Evolutionary conservation across 2,888 invertebrate genomes (phyloP).

Genomic region (Griposia aprilina): DNA sequence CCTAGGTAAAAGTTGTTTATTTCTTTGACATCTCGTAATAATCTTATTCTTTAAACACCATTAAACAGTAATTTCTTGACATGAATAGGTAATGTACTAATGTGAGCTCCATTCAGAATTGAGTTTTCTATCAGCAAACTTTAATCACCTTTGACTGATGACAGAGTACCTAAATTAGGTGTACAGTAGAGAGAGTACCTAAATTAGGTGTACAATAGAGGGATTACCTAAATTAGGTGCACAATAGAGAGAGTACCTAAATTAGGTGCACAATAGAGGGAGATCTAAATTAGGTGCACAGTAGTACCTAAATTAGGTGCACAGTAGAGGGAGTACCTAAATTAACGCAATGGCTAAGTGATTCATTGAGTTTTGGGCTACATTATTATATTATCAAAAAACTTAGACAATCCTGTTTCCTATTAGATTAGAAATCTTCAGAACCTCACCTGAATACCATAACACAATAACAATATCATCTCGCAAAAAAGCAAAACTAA

Average conservation of each 20-base stretch:
- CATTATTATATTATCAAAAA: not conserved
- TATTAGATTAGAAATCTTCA: not conserved
- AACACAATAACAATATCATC: not conserved
- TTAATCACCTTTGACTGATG: not conserved
- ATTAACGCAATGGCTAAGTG: not conserved
- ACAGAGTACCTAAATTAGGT: too few species aligned
- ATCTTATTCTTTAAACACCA: not conserved
- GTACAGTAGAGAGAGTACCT: too few species aligned
- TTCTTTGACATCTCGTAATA: not conserved
- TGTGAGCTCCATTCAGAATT: not conserved
- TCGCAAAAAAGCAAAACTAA: not conserved
- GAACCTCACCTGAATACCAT: not conserved
- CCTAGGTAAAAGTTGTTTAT: not conserved
- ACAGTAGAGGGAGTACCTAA: not conserved
- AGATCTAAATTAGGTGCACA: too few species aligned
- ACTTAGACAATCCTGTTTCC: not conserved
- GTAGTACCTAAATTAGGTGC: too few species aligned
- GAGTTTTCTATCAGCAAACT: not conserved
- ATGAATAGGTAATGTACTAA: not conserved
- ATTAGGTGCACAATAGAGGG: too few species aligned
- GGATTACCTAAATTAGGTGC: too few species aligned
- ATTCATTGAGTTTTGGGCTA: not conserved
- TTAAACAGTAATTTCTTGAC: too few species aligned
- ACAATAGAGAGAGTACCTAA: too few species aligned
- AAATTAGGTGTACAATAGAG: too few species aligned